phyloP scores from a whole-genome alignment of 2,888 invertebrate genomes.

The Perithous albicinctus region DNA sequence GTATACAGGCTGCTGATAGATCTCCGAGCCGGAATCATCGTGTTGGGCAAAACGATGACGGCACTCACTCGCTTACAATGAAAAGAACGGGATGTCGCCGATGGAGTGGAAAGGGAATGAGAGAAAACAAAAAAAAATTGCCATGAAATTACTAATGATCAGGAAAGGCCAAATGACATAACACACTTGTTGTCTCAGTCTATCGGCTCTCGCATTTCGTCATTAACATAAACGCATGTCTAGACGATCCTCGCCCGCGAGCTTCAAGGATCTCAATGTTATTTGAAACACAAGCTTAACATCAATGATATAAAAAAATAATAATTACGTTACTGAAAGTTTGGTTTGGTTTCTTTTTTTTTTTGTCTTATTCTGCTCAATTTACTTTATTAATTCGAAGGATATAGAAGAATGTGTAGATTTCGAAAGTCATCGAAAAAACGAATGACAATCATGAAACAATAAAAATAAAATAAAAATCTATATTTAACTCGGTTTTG shows the following conservation, averaged over 20 bases:
- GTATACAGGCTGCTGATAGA: conserved; percentile 23
- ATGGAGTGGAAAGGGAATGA: background rate
- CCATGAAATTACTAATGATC: conserved; percentile 53
- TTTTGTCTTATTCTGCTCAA: too few relatives aligned
- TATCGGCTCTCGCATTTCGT: conserved; percentile 54
- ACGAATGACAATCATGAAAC: conserved; percentile 45
- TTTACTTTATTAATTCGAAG: too few relatives aligned
- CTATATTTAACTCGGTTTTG: conserved; percentile 17
- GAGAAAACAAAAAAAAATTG: conserved; percentile 39
- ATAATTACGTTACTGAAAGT: too few relatives aligned
- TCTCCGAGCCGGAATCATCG: conserved; percentile 40
- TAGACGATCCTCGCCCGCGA: conserved; percentile 27
- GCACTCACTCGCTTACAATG: conserved; percentile 8
- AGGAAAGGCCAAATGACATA: conserved; percentile 60
- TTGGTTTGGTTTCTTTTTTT: background rate
- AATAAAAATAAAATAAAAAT: conserved; percentile 13
- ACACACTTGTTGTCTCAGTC: conserved; percentile 54
- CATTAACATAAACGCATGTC: conserved; percentile 56
- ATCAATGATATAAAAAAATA: conserved; percentile 4
- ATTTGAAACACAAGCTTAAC: conserved; percentile 4
- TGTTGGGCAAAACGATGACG: conserved; percentile 28
- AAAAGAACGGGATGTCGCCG: conserved; percentile 8
- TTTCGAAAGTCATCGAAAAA: background rate
- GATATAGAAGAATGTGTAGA: background rate
- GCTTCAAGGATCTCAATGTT: conserved; percentile 36